Evolutionary conservation across 2,888 invertebrate species (phyloP).

Genomic region (Pterobdella sp.): DNA sequence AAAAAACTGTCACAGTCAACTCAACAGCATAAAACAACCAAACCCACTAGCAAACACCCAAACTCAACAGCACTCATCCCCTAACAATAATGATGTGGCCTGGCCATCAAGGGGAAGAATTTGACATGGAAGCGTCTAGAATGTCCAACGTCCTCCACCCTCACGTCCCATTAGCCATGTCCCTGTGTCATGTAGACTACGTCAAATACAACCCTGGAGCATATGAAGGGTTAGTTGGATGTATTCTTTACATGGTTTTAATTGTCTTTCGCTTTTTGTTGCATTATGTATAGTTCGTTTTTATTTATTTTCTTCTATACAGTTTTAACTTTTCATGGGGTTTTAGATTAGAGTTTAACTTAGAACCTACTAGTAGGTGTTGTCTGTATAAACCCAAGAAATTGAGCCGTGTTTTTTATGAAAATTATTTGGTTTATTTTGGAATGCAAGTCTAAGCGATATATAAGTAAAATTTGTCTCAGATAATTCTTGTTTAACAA

Average conservation of each 20-base stretch:
- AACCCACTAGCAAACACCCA: no score
- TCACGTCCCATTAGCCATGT: conserved; percentile 35
- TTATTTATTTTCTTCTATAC: no score
- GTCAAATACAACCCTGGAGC: conserved; percentile 34
- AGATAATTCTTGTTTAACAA: no score
- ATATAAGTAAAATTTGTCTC: no score
- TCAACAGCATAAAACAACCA: background rate
- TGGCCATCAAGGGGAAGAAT: conserved; percentile 26
- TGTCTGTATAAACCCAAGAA: no score
- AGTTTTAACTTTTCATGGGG: background rate
- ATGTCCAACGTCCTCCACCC: conserved; percentile 33
- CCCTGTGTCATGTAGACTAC: conserved; percentile 37
- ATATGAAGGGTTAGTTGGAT: conserved; percentile 35
- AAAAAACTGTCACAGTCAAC: background rate
- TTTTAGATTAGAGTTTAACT: no score
- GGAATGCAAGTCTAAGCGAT: no score
- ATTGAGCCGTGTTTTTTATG: no score
- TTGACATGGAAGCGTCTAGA: conserved; percentile 32
- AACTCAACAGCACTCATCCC: background rate
- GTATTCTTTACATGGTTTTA: background rate
- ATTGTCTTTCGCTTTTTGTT: background rate
- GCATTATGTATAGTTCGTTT: background rate
- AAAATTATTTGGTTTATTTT: no score
- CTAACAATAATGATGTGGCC: conserved; percentile 27
- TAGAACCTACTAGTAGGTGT: no score